Conservation (phyloP, 2,113 vertebrate genomes). For the Mastomys coucha region DNA sequence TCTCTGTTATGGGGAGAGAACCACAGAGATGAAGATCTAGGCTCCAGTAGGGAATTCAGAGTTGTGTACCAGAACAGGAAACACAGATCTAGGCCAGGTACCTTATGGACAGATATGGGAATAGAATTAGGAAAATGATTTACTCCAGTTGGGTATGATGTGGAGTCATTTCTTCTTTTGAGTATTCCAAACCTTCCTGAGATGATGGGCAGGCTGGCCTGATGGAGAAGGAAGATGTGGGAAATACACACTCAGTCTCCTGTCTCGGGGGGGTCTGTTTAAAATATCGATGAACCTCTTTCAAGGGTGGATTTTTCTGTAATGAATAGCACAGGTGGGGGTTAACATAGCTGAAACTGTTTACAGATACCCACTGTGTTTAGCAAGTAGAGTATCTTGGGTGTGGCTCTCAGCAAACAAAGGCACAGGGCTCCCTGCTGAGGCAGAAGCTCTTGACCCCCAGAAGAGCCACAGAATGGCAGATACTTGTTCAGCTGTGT, state of each 20-base stretch:
- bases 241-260: neutral
- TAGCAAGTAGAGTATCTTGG: conserved; percentile 11
- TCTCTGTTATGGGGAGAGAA: neutral
- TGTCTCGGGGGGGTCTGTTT: neutral
- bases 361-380: neutral
- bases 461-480: fast-evolving
- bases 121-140: fast-evolving
- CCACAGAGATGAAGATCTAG: neutral
- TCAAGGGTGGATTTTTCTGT: neutral
- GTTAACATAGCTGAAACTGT: neutral
- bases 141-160: fast-evolving
- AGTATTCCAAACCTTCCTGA: neutral
- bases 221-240: neutral
- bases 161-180: neutral
- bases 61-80: neutral
- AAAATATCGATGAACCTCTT: conserved; percentile 54
- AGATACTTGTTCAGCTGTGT: neutral
- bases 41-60: neutral
- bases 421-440: conserved; percentile 42
- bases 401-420: conserved; percentile 71
- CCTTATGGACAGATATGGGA: neutral
- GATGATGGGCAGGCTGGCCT: neutral
- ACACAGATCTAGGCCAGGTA: neutral
- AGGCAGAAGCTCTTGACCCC: neutral
- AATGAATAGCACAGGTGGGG: neutral